A percentile compares a stretch with the other conserved stretches of the same genome.
Conservation (phyloP, 2,797 vertebrate genomes). For the Crax fasciolata region DNA sequence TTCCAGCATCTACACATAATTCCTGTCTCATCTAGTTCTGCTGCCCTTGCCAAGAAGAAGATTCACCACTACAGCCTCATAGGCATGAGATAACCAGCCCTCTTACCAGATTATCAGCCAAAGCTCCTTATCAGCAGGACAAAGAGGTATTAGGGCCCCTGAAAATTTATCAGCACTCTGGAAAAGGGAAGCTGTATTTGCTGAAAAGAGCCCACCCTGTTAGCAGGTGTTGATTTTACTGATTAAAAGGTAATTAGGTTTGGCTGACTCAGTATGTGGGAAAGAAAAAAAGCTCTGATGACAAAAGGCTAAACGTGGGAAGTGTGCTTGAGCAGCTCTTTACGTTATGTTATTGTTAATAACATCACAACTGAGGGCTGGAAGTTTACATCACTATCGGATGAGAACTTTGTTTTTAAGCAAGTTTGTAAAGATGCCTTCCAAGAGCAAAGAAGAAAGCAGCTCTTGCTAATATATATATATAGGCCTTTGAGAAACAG, state of each 20-base stretch:
- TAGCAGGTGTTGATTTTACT: conserved; percentile 75
- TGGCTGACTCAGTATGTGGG: conserved; percentile 3
- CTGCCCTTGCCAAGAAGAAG: conserved; percentile 27
- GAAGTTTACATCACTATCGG: neutral
- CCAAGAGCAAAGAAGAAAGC: neutral
- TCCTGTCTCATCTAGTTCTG: neutral
- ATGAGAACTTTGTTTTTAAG: neutral
- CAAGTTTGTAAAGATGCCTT: neutral
- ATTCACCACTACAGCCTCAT: conserved; percentile 21
- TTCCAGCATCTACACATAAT: neutral
- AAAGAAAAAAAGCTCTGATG: neutral
- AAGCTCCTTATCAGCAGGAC: conserved; percentile 45
- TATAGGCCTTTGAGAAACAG: neutral
- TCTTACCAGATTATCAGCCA: conserved; percentile 51
- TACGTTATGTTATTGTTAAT: neutral
- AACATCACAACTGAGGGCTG: neutral
- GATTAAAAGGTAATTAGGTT: conserved; percentile 70
- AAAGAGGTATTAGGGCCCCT: conserved; percentile 46
- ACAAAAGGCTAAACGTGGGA: conserved; percentile 31
- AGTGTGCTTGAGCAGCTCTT: neutral
- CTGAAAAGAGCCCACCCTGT: conserved; percentile 71
- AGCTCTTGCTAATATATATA: neutral
- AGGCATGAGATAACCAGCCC: conserved; percentile 30
- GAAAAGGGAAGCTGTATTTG: conserved; percentile 36
- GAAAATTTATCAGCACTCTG: conserved; percentile 7